phyloP scores from a whole-genome alignment of 2,797 vertebrate species.

The Crax fasciolata region DNA sequence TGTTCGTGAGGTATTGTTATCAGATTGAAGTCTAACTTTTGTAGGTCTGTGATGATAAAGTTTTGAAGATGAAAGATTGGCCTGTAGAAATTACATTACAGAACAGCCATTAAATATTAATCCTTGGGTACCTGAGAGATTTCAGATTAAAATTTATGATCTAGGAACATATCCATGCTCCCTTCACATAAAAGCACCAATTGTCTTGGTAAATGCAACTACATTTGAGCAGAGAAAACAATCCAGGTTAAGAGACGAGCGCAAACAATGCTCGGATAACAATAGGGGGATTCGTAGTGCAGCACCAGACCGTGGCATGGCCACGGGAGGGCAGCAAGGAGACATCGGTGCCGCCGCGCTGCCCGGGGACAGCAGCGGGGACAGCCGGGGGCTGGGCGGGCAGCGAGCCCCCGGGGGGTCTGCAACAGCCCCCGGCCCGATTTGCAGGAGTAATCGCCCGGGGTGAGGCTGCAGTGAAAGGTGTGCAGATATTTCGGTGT shows the following conservation, averaged over 20 bases:
- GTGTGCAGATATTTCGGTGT: rapidly evolving
- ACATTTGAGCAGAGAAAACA: neutral
- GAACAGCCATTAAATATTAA: constrained; percentile 70
- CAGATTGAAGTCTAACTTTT: neutral
- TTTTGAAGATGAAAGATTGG: constrained; percentile 66
- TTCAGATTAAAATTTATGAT: constrained; percentile 61
- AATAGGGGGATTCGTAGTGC: rapidly evolving
- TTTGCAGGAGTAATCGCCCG: neutral
- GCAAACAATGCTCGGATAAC: rapidly evolving
- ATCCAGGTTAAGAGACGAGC: neutral
- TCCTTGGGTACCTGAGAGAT: constrained; percentile 24
- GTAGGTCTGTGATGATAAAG: constrained; percentile 22
- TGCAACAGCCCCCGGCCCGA: neutral
- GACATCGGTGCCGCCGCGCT: neutral
- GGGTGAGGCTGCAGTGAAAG: neutral
- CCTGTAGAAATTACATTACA: constrained; percentile 47
- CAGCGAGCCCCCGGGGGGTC: neutral
- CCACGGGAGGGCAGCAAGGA: constrained; percentile 63
- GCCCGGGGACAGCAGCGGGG: too few relatives aligned
- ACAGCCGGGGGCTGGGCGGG: neutral
- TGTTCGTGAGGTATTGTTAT: constrained; percentile 21
- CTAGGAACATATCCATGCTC: neutral
- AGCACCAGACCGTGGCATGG: rapidly evolving
- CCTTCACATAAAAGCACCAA: neutral
- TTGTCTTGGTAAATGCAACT: neutral